These are phyloP conservation scores for Saguinus midas DNA, from an alignment of 2,113 vertebrate genomes.

Conservation along the genomic window DNA sequence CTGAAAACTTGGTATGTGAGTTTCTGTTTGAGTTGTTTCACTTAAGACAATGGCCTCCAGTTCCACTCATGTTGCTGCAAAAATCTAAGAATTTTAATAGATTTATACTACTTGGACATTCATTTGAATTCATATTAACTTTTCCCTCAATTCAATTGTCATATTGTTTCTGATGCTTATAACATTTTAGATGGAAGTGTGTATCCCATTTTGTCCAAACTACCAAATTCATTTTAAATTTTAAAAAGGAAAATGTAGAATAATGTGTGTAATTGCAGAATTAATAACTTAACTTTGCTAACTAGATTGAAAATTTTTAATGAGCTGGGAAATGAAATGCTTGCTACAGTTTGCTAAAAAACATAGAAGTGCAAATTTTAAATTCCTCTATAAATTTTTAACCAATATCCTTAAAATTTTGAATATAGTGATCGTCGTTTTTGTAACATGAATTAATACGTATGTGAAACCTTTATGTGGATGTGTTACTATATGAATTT, in stretches of 20 bases:
- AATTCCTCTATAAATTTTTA: constrained; percentile 67
- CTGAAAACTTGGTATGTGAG: no score
- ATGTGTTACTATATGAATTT: neutral
- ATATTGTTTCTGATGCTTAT: constrained; percentile 7
- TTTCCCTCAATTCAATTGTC: neutral
- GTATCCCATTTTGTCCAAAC: neutral
- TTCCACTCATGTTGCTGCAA: no score
- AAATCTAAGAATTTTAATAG: neutral
- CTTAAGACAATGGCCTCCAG: no score
- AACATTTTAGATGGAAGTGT: neutral
- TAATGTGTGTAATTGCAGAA: constrained; percentile 1
- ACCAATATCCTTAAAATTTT: constrained; percentile 57
- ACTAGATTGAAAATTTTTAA: constrained; percentile 40
- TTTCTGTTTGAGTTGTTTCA: no score
- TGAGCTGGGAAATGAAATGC: constrained; percentile 20
- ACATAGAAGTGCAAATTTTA: constrained; percentile 42
- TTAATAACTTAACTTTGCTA: neutral
- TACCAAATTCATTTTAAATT: constrained; percentile 10
- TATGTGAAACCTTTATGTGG: neutral
- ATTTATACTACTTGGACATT: neutral
- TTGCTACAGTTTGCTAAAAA: constrained; percentile 43
- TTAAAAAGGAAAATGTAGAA: constrained; percentile 17
- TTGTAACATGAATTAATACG: constrained; percentile 48
- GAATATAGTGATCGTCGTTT: constrained; percentile 11
- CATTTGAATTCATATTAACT: neutral